Evolutionary conservation across 2,113 vertebrate species (phyloP).

Genomic region (Recurvirostra avosetta): DNA sequence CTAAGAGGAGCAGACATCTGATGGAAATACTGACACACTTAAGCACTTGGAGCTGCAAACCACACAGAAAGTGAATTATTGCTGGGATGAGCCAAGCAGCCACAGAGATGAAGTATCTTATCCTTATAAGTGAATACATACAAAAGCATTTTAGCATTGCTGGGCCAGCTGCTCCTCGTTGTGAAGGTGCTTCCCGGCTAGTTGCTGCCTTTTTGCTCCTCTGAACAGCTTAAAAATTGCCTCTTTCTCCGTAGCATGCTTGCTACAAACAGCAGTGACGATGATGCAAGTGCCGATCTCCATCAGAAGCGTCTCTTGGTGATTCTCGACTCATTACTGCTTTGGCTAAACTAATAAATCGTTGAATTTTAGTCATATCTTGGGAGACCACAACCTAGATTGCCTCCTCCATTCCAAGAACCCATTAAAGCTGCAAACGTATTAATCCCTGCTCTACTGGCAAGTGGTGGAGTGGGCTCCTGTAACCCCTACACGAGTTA

Average conservation of each 20-base stretch:
- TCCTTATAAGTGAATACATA: constrained; percentile 46
- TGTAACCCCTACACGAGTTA: neutral
- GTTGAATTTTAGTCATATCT: neutral
- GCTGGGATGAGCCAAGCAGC: constrained; percentile 33
- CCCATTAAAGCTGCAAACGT: neutral
- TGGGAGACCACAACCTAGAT: neutral
- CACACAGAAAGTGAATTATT: constrained; percentile 37
- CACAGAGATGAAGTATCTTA: constrained; percentile 21
- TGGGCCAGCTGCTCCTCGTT: neutral
- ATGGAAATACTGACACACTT: constrained; percentile 51
- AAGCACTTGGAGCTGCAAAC: neutral
- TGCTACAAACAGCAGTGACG: neutral
- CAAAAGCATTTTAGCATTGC: neutral
- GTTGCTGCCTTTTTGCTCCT: neutral
- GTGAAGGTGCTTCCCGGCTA: neutral
- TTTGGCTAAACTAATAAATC: neutral
- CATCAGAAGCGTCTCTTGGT: neutral
- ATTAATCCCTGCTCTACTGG: neutral
- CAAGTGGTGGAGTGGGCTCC: neutral
- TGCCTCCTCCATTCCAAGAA: neutral
- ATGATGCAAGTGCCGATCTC: neutral
- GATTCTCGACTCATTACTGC: neutral
- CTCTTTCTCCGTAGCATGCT: neutral
- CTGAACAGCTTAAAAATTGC: neutral
- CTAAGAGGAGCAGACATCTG: constrained; percentile 20